phyloP scores from a whole-genome alignment of 2,888 invertebrate genomes.

The Torymus auratus region DNA sequence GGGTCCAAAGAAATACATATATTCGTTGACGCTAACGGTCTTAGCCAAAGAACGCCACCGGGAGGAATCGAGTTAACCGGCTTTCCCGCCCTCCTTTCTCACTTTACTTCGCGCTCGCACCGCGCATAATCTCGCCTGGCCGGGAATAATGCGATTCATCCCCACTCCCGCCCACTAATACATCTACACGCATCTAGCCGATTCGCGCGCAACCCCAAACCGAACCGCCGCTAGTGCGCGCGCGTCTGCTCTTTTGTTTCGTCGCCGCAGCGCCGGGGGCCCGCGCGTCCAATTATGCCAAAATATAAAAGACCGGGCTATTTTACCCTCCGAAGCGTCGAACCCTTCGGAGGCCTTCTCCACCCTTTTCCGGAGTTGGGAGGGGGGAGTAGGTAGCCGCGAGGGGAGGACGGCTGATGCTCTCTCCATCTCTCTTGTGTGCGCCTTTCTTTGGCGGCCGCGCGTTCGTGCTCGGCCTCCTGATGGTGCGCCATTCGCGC shows the following conservation, averaged over 20 bases:
- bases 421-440: conserved; percentile 42
- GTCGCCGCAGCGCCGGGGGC: conserved; percentile 37
- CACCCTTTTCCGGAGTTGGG: too few species aligned
- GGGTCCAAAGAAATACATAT: conserved; percentile 23
- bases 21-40: conserved; percentile 52
- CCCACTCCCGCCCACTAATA: background rate
- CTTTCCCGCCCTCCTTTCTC: conserved; percentile 68
- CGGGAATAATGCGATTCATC: conserved; percentile 30
- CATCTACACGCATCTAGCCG: background rate
- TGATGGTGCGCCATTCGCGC: conserved; percentile 49
- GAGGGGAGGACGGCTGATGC: background rate
- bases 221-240: background rate
- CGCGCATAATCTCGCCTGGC: conserved; percentile 14
- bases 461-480: conserved; percentile 50
- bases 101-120: conserved; percentile 66
- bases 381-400: too few species aligned
- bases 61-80: conserved; percentile 69
- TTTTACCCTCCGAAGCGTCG: background rate
- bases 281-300: conserved; percentile 66
- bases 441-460: conserved; percentile 17
- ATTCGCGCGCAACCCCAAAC: background rate
- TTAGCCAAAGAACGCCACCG: conserved; percentile 47
- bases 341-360: too few species aligned
- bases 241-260: conserved; percentile 57
- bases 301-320: conserved; percentile 65